Base-by-base conservation (phyloP, 2,888 invertebrate genomes). In the Drosophila meridiana region DNA sequence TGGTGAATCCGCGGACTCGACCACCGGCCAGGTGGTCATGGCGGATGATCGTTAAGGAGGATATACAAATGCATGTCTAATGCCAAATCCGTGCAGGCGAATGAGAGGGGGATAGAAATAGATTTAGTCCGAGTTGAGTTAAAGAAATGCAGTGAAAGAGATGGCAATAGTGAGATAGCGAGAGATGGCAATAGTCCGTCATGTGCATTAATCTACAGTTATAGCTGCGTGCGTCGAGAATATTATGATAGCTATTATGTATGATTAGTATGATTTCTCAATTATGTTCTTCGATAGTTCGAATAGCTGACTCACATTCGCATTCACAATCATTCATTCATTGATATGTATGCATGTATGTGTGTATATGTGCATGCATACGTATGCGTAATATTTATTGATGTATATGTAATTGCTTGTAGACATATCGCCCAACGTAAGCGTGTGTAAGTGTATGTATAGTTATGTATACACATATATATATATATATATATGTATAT, bases 1-100 rank as follows among this genome's bases (percentile, higher is more conserved):
- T n/a, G 63, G 45, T 1, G 79, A 79, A 13, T 78, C 73, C 1
- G 48, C 69, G 14, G 79, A 79, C 20, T 73, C 79, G 2, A 14
- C 69, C 7, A 8, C 66, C 14, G 62, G 63, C 14, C 63, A 50
- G 14, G n/a, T 68, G 53, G 43, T 9, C 3, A 36, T 52, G 11
- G 57, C 47, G n/a, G 80, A 80, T 2, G 77, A 78, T 40, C 66
- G 76, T 38, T 78, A 45, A 71, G 47, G 26, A 30, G 9, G 28
- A 56, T 20, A 14, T 11, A 26, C 45, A 38, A 42, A 14, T 4
- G 6, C 43, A 40, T 14, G 48, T 50, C 59, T 40, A 28, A 36
- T 60, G 26, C 26, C 52, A 53, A 20, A 14, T 0, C 30, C 38
- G 13, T 43, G 32, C n/a, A 13, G 20, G 30, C 9, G 30, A 26